Percentiles rank a stretch among this genome's conserved stretches.
Evolutionary conservation across 2,888 invertebrate species (phyloP).

Genomic region (Synergus umbraculus): DNA sequence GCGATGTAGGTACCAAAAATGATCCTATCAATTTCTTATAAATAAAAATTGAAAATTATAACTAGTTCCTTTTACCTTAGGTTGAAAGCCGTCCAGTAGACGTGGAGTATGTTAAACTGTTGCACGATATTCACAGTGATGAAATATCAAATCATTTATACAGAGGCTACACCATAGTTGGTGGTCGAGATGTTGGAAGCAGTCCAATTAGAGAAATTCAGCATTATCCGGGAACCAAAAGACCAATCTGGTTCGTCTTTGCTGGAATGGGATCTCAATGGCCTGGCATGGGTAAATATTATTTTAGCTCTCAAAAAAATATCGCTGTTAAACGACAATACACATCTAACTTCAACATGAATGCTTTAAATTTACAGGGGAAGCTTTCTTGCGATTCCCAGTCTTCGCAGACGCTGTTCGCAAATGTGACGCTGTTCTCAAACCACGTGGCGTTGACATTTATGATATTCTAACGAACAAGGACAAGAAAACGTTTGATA

Average conservation of each 20-base stretch:
- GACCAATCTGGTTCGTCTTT: conserved; percentile 93
- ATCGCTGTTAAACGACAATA: neutral
- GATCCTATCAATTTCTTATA: neutral
- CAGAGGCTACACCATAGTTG: conserved; percentile 85
- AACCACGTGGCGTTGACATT: conserved; percentile 82
- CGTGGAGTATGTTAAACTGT: conserved; percentile 81
- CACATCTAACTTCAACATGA: conserved; percentile 83
- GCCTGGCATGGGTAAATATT: conserved; percentile 86
- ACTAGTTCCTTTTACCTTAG: conserved; percentile 56
- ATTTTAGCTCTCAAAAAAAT: neutral
- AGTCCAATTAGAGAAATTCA: conserved; percentile 79
- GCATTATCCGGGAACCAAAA: conserved; percentile 82
- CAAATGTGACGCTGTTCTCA: conserved; percentile 80
- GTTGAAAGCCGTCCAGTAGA: conserved; percentile 81
- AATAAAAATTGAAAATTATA: neutral
- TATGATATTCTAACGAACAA: conserved; percentile 81
- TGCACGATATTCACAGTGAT: conserved; percentile 81
- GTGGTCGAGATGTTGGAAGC: conserved; percentile 67
- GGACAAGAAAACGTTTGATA: conserved; percentile 82
- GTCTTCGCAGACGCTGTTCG: conserved; percentile 83
- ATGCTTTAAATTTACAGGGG: conserved; percentile 80
- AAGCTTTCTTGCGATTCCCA: conserved; percentile 83
- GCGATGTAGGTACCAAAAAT: conserved; percentile 78
- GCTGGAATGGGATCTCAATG: conserved; percentile 96
- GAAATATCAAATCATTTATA: conserved; percentile 83